phyloP scores from a whole-genome alignment of 2,888 invertebrate genomes.

The Cerceris rybyensis region DNA sequence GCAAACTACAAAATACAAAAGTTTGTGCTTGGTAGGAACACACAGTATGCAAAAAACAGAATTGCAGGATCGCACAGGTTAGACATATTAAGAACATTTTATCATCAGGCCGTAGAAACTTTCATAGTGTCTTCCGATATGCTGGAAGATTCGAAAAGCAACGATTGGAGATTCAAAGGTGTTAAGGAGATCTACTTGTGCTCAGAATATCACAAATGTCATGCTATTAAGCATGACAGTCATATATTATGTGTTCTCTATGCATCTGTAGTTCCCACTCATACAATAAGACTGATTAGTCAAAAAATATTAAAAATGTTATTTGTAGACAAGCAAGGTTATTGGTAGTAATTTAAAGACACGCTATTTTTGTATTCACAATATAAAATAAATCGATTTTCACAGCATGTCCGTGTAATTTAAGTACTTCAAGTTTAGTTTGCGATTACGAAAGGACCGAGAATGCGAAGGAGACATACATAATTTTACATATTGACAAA shows the following conservation, averaged over 20 bases:
- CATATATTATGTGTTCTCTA: conserved; percentile 90
- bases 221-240: conserved; percentile 86
- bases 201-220: conserved; percentile 93
- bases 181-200: conserved; percentile 90
- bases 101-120: conserved; percentile 86
- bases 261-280: conserved; percentile 88
- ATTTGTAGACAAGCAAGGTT: conserved; percentile 86
- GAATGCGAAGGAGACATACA: too few species aligned
- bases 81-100: conserved; percentile 89
- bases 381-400: background rate
- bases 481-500: too few species aligned
- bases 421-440: background rate
- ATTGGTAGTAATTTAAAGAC: conserved; percentile 84
- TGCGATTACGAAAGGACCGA: too few species aligned
- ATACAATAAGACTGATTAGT: conserved; percentile 89
- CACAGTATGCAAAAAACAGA: conserved; percentile 85
- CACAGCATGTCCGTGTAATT: background rate
- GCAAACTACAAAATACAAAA: conserved; percentile 86
- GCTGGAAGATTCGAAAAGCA: conserved; percentile 37
- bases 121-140: conserved; percentile 75
- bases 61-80: conserved; percentile 87
- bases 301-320: conserved; percentile 86
- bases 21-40: conserved; percentile 88
- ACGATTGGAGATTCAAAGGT: conserved; percentile 72
- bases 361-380: background rate